phyloP scores from a whole-genome alignment of 2,888 invertebrate species.

The Erebia aethiops region DNA sequence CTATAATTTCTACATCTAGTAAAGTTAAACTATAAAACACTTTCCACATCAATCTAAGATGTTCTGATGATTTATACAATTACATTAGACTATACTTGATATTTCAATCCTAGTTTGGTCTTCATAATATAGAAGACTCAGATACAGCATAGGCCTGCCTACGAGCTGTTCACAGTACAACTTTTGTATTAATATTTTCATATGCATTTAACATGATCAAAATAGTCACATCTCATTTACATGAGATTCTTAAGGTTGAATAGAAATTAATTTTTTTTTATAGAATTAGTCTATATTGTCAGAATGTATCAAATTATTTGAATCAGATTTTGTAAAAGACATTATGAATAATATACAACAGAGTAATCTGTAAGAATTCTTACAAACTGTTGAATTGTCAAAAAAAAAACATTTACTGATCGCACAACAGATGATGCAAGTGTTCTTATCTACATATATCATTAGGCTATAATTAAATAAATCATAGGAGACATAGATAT shows the following conservation, averaged over 20 bases:
- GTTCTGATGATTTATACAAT: conserved; percentile 56
- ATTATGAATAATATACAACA: conserved; percentile 48
- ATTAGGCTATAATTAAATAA: too few relatives aligned
- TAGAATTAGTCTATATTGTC: conserved; percentile 17
- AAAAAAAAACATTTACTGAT: not conserved
- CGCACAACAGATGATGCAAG: not conserved
- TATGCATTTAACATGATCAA: conserved; percentile 2
- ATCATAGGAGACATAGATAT: too few relatives aligned
- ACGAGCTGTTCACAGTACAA: conserved; percentile 8
- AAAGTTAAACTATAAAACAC: conserved; percentile 45
- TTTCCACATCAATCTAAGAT: conserved; percentile 43
- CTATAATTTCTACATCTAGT: conserved; percentile 50
- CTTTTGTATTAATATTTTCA: not conserved
- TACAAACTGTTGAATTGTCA: not conserved
- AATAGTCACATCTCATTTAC: conserved; percentile 22
- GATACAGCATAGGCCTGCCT: conserved; percentile 34
- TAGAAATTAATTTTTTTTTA: conserved; percentile 5
- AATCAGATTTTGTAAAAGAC: conserved; percentile 55
- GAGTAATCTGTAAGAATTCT: not conserved
- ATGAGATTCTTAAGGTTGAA: conserved; percentile 24
- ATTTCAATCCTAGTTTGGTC: conserved; percentile 45
- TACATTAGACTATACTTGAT: conserved; percentile 53
- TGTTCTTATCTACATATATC: not conserved
- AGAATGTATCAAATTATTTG: conserved; percentile 8
- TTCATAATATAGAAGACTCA: conserved; percentile 11